These are phyloP conservation scores for Sarcophaga variegata DNA, from an alignment of 2,888 invertebrate genomes.

Conservation along the genomic window DNA sequence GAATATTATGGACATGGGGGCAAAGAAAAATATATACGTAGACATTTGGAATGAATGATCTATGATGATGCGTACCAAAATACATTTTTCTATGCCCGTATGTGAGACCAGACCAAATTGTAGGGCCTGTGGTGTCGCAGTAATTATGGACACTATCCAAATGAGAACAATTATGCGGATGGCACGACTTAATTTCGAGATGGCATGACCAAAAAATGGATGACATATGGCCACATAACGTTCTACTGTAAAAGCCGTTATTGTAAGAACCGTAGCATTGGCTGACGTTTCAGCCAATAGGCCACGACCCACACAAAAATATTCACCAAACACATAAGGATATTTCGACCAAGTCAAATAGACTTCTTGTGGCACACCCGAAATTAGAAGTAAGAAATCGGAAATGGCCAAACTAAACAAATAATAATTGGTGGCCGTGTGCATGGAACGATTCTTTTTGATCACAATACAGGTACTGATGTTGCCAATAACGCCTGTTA, in stretches of 20 bases:
- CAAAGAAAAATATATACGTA: slow-evolving; percentile 90
- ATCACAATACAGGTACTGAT: slow-evolving; percentile 93
- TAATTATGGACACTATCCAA: slow-evolving; percentile 89
- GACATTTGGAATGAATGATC: slow-evolving; percentile 84
- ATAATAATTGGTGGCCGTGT: slow-evolving; percentile 91
- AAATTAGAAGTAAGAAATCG: slow-evolving; percentile 88
- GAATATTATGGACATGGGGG: slow-evolving; percentile 94
- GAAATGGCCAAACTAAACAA: slow-evolving; percentile 93
- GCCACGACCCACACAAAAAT: slow-evolving; percentile 90
- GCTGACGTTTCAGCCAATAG: slow-evolving; percentile 91
- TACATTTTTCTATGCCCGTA: slow-evolving; percentile 77
- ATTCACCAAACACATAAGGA: slow-evolving; percentile 90
- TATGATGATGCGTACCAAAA: slow-evolving; percentile 80
- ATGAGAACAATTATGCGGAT: slow-evolving; percentile 88
- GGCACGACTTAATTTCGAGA: slow-evolving; percentile 92
- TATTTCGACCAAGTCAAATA: slow-evolving; percentile 90
- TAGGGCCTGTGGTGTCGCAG: slow-evolving; percentile 90
- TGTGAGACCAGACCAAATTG: slow-evolving; percentile 86
- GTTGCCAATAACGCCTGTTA: slow-evolving; percentile 91
- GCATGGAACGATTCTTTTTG: slow-evolving; percentile 90
- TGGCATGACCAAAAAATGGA: slow-evolving; percentile 87
- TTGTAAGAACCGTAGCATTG: slow-evolving; percentile 89
- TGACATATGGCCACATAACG: slow-evolving; percentile 86
- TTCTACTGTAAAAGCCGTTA: slow-evolving; percentile 93
- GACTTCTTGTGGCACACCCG: slow-evolving; percentile 89